These are phyloP conservation scores for Urocyon cinereoargenteus DNA, from an alignment of 2,797 vertebrate species.

Conservation along the genomic window DNA sequence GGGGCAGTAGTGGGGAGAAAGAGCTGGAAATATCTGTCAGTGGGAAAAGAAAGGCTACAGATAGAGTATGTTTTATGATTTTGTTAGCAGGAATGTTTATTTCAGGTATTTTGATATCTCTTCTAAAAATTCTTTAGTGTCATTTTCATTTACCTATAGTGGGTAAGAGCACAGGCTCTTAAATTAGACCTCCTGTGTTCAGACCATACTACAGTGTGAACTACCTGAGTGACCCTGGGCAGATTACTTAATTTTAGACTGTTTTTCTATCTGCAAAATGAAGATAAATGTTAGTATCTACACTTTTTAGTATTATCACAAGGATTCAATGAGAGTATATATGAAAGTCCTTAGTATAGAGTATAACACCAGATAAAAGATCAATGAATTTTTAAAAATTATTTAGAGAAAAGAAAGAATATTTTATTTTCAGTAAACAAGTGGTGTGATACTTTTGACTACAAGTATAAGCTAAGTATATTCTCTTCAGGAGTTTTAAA, in stretches of 20 bases:
- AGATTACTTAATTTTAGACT: not conserved
- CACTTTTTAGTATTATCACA: not conserved
- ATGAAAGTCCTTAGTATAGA: not conserved
- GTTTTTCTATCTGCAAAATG: constrained; percentile 55
- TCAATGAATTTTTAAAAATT: not conserved
- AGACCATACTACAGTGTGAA: not conserved
- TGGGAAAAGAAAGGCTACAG: not conserved
- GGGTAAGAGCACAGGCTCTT: not conserved
- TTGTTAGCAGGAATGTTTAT: constrained; percentile 49
- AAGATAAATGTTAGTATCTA: not conserved
- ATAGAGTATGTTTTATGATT: constrained; percentile 34
- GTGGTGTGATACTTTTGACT: not conserved
- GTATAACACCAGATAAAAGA: not conserved
- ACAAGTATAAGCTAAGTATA: not conserved
- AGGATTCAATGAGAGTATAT: not conserved
- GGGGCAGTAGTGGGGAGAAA: not conserved
- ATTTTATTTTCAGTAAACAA: constrained; percentile 50
- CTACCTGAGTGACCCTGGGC: not conserved
- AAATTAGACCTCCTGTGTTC: not conserved
- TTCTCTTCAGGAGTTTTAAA: constrained; percentile 31
- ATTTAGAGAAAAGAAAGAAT: not conserved
- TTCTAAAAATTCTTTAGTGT: constrained; percentile 24
- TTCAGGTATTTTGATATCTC: constrained; percentile 30
- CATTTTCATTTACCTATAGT: constrained; percentile 35
- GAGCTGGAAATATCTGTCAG: not conserved